Evolutionary conservation across 2,113 vertebrate genomes (phyloP).

Genomic region (Protobothrops mucrosquamatus): DNA sequence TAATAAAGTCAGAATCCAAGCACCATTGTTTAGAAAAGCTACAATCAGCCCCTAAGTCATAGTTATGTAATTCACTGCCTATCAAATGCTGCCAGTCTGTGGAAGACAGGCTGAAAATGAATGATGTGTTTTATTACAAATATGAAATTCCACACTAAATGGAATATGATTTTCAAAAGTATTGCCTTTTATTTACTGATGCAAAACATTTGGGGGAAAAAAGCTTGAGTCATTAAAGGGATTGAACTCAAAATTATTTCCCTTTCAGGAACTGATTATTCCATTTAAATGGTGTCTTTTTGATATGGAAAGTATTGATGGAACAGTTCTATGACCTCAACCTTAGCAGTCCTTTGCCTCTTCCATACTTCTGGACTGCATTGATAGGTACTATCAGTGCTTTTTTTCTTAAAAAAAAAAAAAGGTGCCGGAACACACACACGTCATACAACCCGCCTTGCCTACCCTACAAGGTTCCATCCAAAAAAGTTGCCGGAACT

Average conservation of each 20-base stretch:
- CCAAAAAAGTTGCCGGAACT: too few relatives aligned
- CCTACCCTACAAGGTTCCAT: too few relatives aligned
- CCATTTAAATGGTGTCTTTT: background rate
- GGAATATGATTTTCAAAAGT: background rate
- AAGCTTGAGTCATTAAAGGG: background rate
- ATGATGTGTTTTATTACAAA: constrained; percentile 29
- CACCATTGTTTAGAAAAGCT: constrained; percentile 9
- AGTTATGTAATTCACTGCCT: background rate
- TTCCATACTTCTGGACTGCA: background rate
- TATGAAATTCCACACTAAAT: background rate
- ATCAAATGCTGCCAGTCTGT: constrained; percentile 2
- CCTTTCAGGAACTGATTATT: background rate
- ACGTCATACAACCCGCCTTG: too few relatives aligned
- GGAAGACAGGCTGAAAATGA: constrained; percentile 33
- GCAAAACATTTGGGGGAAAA: background rate
- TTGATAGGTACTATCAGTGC: too few relatives aligned
- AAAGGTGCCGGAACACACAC: too few relatives aligned
- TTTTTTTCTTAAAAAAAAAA: too few relatives aligned
- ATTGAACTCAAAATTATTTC: background rate
- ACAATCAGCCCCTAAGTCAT: constrained; percentile 2
- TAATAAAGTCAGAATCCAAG: constrained; percentile 25
- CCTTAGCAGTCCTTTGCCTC: background rate
- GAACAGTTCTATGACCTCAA: background rate
- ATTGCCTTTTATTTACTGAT: background rate
- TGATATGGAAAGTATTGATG: background rate